Evolutionary conservation across 2,888 invertebrate species (phyloP), one percentile per base, ranked within the genome.

Genomic region (Lacanobia wlatinum): DNA sequence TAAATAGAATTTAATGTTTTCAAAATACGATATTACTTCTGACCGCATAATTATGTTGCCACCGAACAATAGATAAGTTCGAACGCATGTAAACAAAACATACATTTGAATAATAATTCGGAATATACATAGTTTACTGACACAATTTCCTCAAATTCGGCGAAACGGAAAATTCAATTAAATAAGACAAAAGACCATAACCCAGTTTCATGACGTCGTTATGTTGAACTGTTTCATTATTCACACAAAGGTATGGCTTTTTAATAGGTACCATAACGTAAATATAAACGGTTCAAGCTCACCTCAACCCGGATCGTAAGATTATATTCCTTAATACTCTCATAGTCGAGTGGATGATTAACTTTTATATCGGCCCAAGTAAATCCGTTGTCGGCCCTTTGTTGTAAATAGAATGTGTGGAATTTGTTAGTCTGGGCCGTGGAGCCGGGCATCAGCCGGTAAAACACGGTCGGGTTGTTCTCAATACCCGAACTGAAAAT

Each of bases 281-380:
- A 62, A 61, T 52, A 63, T 60, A 70, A 64, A 78, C 58, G 70
- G 70, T 60, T 72, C 34, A 65, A 58, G 83, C 97, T 97, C 94
- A 99, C 99, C 98, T 99, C 99, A 67, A 99, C 99, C 92, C 99
- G 97, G 95, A 99, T 98, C 14, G 99, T 99, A 88, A 99, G 96
- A 96, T 99, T 99, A 94, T 99, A 99, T 92, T 99, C 99, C 96
- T 98, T 98, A 93, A 99, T 99, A 88, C 98, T 98, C 94, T 99
- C 99, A 92, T 98, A 99, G 96, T 99, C 99, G 90, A 99, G 96
- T 40, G 98, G 99, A 96, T 99, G 99, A 96, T 99, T 99, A 88
- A 99, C 99, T 96, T 99, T 98, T 94, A 99, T 98, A 92, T 99
- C 99, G 10, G 99, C 99, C 98, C 99, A 99, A 85, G 99, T 99